Conservation (phyloP, 2,888 invertebrate genomes). For the Protonemura montana region DNA sequence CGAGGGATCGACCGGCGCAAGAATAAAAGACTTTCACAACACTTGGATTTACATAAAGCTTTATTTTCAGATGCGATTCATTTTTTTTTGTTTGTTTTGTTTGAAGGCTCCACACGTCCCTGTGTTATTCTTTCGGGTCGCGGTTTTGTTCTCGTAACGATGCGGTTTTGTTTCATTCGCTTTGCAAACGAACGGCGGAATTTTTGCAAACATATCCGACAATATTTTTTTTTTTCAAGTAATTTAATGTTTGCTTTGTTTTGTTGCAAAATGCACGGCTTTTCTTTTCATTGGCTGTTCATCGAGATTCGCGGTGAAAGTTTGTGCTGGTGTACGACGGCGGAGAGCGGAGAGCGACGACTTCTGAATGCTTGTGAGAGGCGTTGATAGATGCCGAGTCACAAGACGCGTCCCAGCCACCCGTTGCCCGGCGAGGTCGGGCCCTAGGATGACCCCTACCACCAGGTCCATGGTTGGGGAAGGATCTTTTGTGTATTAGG, state of each 20-base stretch:
- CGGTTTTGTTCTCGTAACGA: not conserved
- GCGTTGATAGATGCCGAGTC: too few species aligned
- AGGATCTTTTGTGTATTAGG: too few species aligned
- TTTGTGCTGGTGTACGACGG: not conserved
- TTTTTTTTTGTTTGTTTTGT: too few species aligned
- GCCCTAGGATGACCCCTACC: too few species aligned
- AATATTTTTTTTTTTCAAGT: not conserved
- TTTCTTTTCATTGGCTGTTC: not conserved
- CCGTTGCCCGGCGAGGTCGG: too few species aligned
- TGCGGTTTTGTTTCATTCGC: not conserved
- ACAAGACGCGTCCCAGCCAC: too few species aligned
- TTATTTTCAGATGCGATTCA: conserved; percentile 47
- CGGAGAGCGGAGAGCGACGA: not conserved
- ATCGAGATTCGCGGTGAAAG: not conserved
- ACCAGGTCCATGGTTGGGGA: too few species aligned
- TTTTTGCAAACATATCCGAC: not conserved
- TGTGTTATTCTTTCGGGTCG: not conserved
- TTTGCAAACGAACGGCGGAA: not conserved
- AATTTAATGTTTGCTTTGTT: not conserved
- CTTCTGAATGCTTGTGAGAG: not conserved
- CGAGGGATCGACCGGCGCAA: not conserved
- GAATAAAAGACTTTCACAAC: conserved; percentile 1
- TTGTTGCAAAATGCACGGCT: not conserved
- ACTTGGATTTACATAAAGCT: conserved; percentile 48
- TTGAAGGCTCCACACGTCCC: too few species aligned